Evolutionary conservation across 2,888 invertebrate genomes (phyloP).

Genomic region (Kryphioiulus occultus): DNA sequence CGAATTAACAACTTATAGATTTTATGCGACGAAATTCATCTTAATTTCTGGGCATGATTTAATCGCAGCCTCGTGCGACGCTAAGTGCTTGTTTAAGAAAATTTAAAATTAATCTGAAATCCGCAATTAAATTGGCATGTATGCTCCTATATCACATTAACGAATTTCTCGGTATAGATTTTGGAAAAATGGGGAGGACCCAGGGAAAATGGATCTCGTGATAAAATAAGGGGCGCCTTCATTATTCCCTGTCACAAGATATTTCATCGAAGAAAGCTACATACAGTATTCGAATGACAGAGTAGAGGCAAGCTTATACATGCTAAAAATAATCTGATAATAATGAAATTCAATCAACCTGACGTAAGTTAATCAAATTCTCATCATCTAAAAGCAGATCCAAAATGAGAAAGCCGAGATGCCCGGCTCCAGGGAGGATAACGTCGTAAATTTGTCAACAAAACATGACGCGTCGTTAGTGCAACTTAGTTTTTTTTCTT

Average conservation of each 20-base stretch:
- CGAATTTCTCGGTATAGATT: neutral
- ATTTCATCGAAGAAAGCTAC: neutral
- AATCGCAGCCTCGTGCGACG: neutral
- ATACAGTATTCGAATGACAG: neutral
- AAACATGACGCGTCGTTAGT: neutral
- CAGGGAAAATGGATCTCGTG: neutral
- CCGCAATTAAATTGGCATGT: slow-evolving; percentile 11
- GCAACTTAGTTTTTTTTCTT: neutral
- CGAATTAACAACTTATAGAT: neutral
- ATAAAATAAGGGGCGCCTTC: slow-evolving; percentile 4
- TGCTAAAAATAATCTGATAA: slow-evolving; percentile 11
- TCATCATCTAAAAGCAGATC: slow-evolving; percentile 13
- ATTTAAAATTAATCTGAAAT: neutral
- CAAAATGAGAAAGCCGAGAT: slow-evolving; percentile 9
- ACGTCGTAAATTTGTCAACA: neutral
- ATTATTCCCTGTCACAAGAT: slow-evolving; percentile 4
- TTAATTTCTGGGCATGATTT: neutral
- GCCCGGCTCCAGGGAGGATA: neutral
- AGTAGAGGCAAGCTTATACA: neutral
- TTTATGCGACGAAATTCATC: neutral
- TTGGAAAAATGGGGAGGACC: neutral
- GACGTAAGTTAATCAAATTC: slow-evolving; percentile 31
- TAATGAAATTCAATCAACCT: slow-evolving; percentile 35
- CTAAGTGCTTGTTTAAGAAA: neutral
- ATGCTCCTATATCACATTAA: neutral